Base-by-base conservation (phyloP, 2,888 invertebrate genomes). In the Lasioglossum morio region DNA sequence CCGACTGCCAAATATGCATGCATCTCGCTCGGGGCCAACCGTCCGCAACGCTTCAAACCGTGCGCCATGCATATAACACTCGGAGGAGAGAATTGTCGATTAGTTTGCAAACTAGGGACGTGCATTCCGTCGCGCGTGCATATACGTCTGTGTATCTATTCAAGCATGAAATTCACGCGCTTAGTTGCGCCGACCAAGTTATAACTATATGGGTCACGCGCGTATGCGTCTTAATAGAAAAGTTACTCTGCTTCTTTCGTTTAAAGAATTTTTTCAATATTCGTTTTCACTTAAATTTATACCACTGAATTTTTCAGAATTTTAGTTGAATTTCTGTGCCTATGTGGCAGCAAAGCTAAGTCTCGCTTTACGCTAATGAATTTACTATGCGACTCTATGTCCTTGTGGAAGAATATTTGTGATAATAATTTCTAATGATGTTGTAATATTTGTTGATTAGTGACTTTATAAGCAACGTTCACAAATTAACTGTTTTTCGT, bases 1-100 rank as follows among this genome's bases (percentile, higher is more conserved):
- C 91, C 87, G 92, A 91, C 92, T 94, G 94, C 93, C 94, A 94
- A 94, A 94, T 94, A 94, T 94, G 93, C 93, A 94, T 94, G 94
- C 94, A 93, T 94, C 94, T 92, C 91, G 91, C 93, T 92, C 88
- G 85, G 91, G 93, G 92, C 91, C 92, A 92, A 92, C 90, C 88
- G 87, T 92, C 90, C 92, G 89, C 90, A 83, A 86, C 89, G 90
- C 90, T 91, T 91, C 88, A 91, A 81, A 90, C 87, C 91, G 91
- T 91, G 88, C 90, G 91, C 91, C 90, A 93, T 94, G 92, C 92
- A 93, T 93, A 93, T 91, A 93, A 90, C 92, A 91, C 89, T 89
- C 85, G 88, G 92, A 92, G 93, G 92, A 94, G 93, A 92, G 92
- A 93, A 94, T 94, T 91, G 93, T 91, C 94, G 93, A 94, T 94